Conservation (phyloP, 2,888 invertebrate genomes). For the Catocala fraxini region DNA sequence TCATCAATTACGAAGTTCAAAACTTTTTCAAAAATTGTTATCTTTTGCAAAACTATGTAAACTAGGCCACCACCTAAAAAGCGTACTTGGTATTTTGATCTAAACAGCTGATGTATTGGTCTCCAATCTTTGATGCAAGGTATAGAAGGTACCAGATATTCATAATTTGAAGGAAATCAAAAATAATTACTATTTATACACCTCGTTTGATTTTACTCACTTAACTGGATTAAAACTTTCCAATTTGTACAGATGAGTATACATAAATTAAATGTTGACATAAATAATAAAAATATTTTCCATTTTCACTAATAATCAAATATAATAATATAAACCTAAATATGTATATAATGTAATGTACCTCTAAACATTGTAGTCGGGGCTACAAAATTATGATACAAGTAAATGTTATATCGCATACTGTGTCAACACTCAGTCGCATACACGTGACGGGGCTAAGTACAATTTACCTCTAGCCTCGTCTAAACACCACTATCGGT, state of each 20-base stretch:
- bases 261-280: constrained; percentile 44
- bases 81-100: constrained; percentile 46
- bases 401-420: constrained; percentile 43
- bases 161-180: constrained; percentile 51
- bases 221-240: constrained; percentile 50
- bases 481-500: constrained; percentile 34
- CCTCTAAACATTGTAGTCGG: constrained; percentile 37
- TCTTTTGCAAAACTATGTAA: constrained; percentile 68
- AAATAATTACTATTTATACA: constrained; percentile 50
- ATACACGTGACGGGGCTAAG: constrained; percentile 13
- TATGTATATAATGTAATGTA: constrained; percentile 45
- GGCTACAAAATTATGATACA: constrained; percentile 51
- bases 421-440: constrained; percentile 26
- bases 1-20: constrained; percentile 45
- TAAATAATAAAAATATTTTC: constrained; percentile 50
- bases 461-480: constrained; percentile 19
- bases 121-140: constrained; percentile 54
- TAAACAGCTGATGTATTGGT: constrained; percentile 45
- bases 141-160: constrained; percentile 54
- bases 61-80: constrained; percentile 71
- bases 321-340: constrained; percentile 47
- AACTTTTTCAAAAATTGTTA: constrained; percentile 47
- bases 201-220: constrained; percentile 46
- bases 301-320: constrained; percentile 41
- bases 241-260: constrained; percentile 50